Base-by-base conservation (phyloP, 2,797 vertebrate species). In the Ara ararauna region DNA sequence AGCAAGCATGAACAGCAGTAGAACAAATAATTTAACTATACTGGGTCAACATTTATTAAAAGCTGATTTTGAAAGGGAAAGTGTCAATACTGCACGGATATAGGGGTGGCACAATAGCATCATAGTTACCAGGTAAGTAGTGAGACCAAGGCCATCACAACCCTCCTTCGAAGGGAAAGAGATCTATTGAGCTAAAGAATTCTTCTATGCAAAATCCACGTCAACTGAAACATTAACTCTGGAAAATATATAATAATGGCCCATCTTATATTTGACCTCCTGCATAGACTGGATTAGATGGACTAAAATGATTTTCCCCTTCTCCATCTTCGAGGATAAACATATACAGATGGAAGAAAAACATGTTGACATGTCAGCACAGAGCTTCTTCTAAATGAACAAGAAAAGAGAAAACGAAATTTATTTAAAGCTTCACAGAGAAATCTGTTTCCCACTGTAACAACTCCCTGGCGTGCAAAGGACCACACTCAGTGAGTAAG, bases 321-420 rank as follows among this genome's bases (percentile, higher is more conserved):
- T 84, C 34, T 86, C 44, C 34, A 44, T 58, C 18, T 80, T 67
- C 77, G 64, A 62, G 73, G 58, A 86, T 95, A 96, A 94, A 89
- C 36, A 61, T 14, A 21, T 58, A 58, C 89, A 96, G 92, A 93
- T 94, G 79, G 82, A 84, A 95, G 87, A 80, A 94, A 97, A 96
- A 85, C 71, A 76, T 75, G 82, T 87, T 90, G 90, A 96, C 84
- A 87, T 94, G 93, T 97, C 90, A 96, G 87, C 82, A 94, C 73
- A 68, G 92, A 94, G 14, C 48, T 87, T 83, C 87, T 95, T 95
- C 77, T 58, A 72, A 90, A 91, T 50, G 78, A 81, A 90, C 36
- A 82, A 42, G 67, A 60, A 72, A 87, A 51, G 7, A 45, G 34
- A 85, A 78, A 74, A 71, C 4, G 38, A 87, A 85, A 64, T 45